A percentile compares a stretch with the other conserved stretches of the same genome.
Conservation (phyloP, 2,888 invertebrate genomes). For the Alentia gelatinosa region DNA sequence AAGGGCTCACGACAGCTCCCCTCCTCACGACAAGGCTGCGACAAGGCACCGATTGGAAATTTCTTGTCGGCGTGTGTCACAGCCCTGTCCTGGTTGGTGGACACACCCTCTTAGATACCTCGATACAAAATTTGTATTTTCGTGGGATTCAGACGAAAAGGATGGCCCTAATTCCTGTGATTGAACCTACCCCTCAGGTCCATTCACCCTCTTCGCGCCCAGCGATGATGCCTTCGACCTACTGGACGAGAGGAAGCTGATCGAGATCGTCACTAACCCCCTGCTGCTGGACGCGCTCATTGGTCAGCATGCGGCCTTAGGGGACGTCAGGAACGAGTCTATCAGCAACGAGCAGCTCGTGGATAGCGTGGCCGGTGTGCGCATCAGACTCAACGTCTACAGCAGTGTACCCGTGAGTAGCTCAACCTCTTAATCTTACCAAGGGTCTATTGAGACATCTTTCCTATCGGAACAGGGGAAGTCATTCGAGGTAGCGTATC, state of each 20-base stretch:
- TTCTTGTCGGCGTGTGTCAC: no score
- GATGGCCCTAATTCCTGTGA: no score
- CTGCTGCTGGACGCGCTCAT: neutral
- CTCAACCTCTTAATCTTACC: neutral
- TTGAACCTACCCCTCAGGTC: neutral
- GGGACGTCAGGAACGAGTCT: neutral
- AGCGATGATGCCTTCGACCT: neutral
- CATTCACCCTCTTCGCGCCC: slow-evolving; percentile 5
- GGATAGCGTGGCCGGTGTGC: neutral
- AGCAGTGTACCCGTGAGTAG: neutral
- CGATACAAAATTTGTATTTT: no score
- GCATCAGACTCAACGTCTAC: neutral
- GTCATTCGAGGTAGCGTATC: no score
- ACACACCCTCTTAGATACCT: no score
- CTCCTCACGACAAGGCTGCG: no score
- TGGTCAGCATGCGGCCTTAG: neutral
- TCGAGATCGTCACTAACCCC: neutral
- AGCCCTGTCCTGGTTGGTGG: no score
- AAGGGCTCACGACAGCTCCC: no score
- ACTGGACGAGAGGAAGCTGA: neutral
- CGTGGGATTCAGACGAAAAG: no score
- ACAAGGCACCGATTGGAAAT: no score
- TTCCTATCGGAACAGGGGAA: no score
- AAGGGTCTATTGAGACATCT: no score
- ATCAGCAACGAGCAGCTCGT: neutral